Conservation (phyloP, 2,888 invertebrate species). For the Leptinotarsa peninsularis region DNA sequence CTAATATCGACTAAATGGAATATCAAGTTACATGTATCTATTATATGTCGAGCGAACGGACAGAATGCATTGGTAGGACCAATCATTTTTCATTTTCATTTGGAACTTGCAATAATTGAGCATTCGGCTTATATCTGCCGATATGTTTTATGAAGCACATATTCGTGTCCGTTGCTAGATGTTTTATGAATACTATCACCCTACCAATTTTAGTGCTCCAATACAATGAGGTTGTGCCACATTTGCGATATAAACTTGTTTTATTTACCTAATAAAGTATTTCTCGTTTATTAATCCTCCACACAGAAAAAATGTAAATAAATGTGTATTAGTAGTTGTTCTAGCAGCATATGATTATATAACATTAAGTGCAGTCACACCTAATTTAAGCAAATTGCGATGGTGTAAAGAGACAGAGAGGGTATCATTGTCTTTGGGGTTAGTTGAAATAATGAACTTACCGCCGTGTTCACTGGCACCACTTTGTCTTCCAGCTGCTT, state of each 20-base stretch:
- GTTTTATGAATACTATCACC: slow-evolving; percentile 36
- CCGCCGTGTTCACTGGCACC: slow-evolving; percentile 90
- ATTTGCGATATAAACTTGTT: slow-evolving; percentile 49
- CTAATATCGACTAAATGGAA: slow-evolving; percentile 40
- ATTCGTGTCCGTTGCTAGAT: slow-evolving; percentile 41
- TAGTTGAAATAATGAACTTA: slow-evolving; percentile 67
- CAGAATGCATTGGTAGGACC: slow-evolving; percentile 28
- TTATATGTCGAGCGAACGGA: slow-evolving; percentile 42
- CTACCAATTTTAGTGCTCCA: slow-evolving; percentile 54
- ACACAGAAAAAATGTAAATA: slow-evolving; percentile 55
- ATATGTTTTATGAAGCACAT: slow-evolving; percentile 6
- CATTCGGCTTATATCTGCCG: background rate
- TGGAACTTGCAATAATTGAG: background rate
- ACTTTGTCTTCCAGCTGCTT: slow-evolving; percentile 90
- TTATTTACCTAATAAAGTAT: slow-evolving; percentile 58
- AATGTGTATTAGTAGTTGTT: slow-evolving; percentile 56
- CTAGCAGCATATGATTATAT: slow-evolving; percentile 46
- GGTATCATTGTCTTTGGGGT: slow-evolving; percentile 41
- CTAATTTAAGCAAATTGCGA: slow-evolving; percentile 65
- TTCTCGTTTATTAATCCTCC: slow-evolving; percentile 58
- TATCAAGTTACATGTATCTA: slow-evolving; percentile 38
- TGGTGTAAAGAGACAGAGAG: slow-evolving; percentile 58
- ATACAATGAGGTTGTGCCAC: slow-evolving; percentile 54
- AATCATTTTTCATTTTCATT: background rate
- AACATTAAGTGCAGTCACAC: slow-evolving; percentile 48